Base-by-base conservation (phyloP, 2,797 vertebrate genomes). In the Arnoldichthys spilopterus region DNA sequence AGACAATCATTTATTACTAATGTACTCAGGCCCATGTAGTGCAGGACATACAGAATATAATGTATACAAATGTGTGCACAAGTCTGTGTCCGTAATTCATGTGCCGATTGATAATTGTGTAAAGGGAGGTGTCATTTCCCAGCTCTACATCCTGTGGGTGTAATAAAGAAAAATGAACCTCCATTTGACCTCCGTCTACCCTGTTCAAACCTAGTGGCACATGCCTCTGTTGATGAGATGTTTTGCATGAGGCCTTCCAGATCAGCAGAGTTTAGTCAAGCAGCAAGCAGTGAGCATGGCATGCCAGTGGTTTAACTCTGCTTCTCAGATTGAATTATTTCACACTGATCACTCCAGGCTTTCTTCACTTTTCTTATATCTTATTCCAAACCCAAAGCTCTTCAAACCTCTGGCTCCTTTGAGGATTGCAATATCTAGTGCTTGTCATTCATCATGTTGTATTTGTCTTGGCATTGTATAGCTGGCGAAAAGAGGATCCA, bases 91-190 rank as follows among this genome's bases (percentile, higher is more conserved):
- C 67, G 37, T 72, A 40, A 81, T 56, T 79, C 54, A 59, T 51
- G 56, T 61, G 67, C 24, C 28, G 28, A 49, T 59, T 34, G 51
- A 28, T 76, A 76, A 81, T 72, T 43, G 6, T 51, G 59, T 81
- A 68, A 81, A 32, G 43, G 34, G n/a, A 32, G 49, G 54, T 34
- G 18, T 64, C 26, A 43, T 77, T 81, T 59, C 43, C 74, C 56
- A 28, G 59, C 4, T 53, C 18, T 59, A 30, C 34, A 54, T 77
- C 56, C 75, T 77, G 63, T 70, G 56, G 40, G 28, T 70, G 70
- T 79, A 70, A 74, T 80, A 70, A 80, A 74, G 49, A 69, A 15
- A 80, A 83, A 80, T 69, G 20, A 63, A 37, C 53, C 40, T 45
- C 47, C 5, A 6, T 6, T 20, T 79, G 53, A 76, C 73, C 62